Evolutionary conservation across 2,888 invertebrate species (phyloP).

Genomic region (Coleophora flavipennella): DNA sequence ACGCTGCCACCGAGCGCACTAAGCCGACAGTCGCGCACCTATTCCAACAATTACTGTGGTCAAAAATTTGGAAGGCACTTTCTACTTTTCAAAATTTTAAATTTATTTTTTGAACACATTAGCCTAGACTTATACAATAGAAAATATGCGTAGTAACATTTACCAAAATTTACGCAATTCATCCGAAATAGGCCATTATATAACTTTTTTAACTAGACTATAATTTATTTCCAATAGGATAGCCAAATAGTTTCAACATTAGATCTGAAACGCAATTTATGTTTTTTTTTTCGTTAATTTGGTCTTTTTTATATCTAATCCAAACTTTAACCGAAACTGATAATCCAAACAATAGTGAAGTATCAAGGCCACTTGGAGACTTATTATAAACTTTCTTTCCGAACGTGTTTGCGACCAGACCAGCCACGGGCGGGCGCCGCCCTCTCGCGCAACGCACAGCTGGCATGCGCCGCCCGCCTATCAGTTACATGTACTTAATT

Average conservation of each 20-base stretch:
- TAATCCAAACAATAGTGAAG: constrained; percentile 65
- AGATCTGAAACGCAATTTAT: constrained; percentile 57
- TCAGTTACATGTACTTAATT: constrained; percentile 30
- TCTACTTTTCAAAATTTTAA: constrained; percentile 77
- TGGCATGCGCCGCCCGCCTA: constrained; percentile 19
- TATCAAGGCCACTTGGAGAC: constrained; percentile 72
- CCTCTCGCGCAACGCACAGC: constrained; percentile 2
- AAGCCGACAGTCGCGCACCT: constrained; percentile 49
- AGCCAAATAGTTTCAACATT: constrained; percentile 68
- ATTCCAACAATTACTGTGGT: constrained; percentile 75
- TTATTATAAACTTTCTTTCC: constrained; percentile 53
- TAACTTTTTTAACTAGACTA: constrained; percentile 57
- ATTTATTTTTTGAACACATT: constrained; percentile 80
- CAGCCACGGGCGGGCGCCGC: constrained; percentile 26
- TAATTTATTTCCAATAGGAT: constrained; percentile 67
- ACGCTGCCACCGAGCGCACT: constrained; percentile 28
- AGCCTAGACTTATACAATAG: constrained; percentile 77
- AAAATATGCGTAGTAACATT: constrained; percentile 73
- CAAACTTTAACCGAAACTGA: constrained; percentile 65
- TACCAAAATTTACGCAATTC: constrained; percentile 70
- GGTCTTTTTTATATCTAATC: constrained; percentile 69
- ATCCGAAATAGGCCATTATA: constrained; percentile 67
- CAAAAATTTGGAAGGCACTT: constrained; percentile 85
- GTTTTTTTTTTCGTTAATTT: constrained; percentile 59
- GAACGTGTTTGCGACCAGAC: constrained; percentile 55